Conservation (phyloP, 2,113 vertebrate species). For the Prunella fulvescens region DNA sequence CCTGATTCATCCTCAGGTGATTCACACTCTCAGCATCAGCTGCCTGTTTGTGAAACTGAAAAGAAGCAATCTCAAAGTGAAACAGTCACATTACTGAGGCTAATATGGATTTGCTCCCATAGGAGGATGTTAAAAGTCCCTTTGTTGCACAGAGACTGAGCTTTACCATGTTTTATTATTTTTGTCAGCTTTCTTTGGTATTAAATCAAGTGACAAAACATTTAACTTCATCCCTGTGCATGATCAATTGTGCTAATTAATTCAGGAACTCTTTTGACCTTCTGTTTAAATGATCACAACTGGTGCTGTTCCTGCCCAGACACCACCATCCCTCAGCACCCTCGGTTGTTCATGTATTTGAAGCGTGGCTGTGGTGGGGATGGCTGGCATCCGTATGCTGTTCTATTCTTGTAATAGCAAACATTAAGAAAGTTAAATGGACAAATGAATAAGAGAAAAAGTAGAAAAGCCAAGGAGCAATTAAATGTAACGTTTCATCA, state of each 20-base stretch:
- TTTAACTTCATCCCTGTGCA: background rate
- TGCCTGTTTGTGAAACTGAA: background rate
- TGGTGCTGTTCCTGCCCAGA: background rate
- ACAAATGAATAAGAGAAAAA: constrained; percentile 59
- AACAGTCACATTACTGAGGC: background rate
- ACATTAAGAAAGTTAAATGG: constrained; percentile 63
- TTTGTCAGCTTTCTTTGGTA: background rate
- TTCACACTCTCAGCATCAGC: background rate
- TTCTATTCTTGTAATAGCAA: constrained; percentile 61
- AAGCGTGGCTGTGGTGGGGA: background rate
- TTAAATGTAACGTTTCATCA: constrained; percentile 84
- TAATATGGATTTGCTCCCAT: background rate
- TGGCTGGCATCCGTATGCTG: constrained; percentile 27
- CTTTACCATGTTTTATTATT: background rate
- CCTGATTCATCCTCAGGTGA: background rate
- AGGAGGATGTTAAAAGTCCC: background rate
- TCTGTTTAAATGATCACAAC: background rate
- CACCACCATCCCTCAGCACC: background rate
- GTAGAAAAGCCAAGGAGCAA: constrained; percentile 66
- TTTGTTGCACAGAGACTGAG: background rate
- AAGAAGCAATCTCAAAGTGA: background rate
- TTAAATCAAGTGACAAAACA: background rate
- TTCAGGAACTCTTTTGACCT: constrained; percentile 22
- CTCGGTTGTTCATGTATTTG: accelerated
- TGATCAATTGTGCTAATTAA: constrained; percentile 1